These are phyloP conservation scores for Brenthis hecate DNA, from an alignment of 2,888 invertebrate genomes.

Conservation along the genomic window DNA sequence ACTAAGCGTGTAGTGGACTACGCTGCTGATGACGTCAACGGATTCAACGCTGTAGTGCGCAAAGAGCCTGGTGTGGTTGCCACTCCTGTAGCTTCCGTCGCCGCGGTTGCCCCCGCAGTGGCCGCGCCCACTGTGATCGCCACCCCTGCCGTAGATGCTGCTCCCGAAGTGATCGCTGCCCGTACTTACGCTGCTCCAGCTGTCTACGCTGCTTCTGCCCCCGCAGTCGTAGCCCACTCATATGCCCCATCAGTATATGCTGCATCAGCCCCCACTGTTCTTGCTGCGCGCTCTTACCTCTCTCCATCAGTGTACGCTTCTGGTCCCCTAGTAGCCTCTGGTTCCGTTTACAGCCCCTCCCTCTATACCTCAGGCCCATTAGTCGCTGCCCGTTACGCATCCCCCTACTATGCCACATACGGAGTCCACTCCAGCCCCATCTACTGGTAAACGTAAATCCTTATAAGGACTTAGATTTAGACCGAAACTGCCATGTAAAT, in stretches of 20 bases:
- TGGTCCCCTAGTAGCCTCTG: slow-evolving; percentile 32
- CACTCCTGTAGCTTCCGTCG: slow-evolving; percentile 56
- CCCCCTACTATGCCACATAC: slow-evolving; percentile 35
- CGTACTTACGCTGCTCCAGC: slow-evolving; percentile 41
- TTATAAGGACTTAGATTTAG: slow-evolving; percentile 23
- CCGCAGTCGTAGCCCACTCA: slow-evolving; percentile 44
- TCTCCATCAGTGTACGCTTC: slow-evolving; percentile 36
- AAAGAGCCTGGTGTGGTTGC: slow-evolving; percentile 72
- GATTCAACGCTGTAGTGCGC: slow-evolving; percentile 82
- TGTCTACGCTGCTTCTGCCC: slow-evolving; percentile 42
- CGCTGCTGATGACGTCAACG: slow-evolving; percentile 80
- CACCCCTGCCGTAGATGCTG: slow-evolving; percentile 42
- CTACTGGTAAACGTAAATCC: slow-evolving; percentile 35
- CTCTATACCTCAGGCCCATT: slow-evolving; percentile 41
- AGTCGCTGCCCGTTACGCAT: slow-evolving; percentile 27
- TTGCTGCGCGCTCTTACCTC: slow-evolving; percentile 45
- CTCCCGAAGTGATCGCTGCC: slow-evolving; percentile 39
- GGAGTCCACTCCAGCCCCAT: slow-evolving; percentile 31
- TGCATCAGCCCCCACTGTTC: slow-evolving; percentile 34
- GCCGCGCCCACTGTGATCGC: slow-evolving; percentile 43
- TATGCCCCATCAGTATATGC: slow-evolving; percentile 42
- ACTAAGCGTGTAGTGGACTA: slow-evolving; percentile 82
- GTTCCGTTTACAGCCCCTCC: slow-evolving; percentile 33
- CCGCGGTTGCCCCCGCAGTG: slow-evolving; percentile 53
- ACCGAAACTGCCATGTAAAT: slow-evolving; percentile 38